Conservation (phyloP, 1,140 invertebrate genomes). For the Magallana ariakensis region DNA sequence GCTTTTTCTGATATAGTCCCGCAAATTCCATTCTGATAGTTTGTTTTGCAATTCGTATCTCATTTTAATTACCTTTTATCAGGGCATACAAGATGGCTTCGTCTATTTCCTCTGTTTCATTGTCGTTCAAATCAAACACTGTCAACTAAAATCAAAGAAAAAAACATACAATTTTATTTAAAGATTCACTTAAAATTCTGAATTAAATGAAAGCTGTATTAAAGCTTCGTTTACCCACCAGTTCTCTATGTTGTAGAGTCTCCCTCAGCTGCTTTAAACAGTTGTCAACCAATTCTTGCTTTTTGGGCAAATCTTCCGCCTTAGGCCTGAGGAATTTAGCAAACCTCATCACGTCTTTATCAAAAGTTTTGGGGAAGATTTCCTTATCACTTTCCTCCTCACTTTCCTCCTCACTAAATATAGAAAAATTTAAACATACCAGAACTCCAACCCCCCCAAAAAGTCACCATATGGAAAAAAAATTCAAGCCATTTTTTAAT, state of each 20-base stretch:
- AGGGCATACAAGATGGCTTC: conserved; percentile 47
- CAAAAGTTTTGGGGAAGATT: conserved; percentile 38
- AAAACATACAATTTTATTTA: too few relatives aligned
- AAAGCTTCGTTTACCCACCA: conserved; percentile 19
- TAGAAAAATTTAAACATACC: too few relatives aligned
- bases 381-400: conserved; percentile 34
- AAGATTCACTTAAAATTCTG: too few relatives aligned
- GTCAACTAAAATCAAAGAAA: conserved; percentile 32
- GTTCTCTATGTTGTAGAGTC: conserved; percentile 19
- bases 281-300: conserved; percentile 16
- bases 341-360: too few relatives aligned
- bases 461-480: too few relatives aligned
- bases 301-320: conserved; percentile 10
- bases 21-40: too few relatives aligned
- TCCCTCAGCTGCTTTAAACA: conserved; percentile 49
- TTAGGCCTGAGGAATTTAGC: too few relatives aligned
- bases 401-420: conserved; percentile 34
- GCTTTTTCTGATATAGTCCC: too few relatives aligned
- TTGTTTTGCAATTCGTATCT: too few relatives aligned
- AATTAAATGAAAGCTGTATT: too few relatives aligned
- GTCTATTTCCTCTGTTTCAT: conserved; percentile 46
- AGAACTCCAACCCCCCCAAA: too few relatives aligned
- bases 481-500: too few relatives aligned
- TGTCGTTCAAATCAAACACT: conserved; percentile 44
- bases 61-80: conserved; percentile 42